Evolutionary conservation across 2,888 invertebrate species (phyloP).

Genomic region (Drepana falcataria): DNA sequence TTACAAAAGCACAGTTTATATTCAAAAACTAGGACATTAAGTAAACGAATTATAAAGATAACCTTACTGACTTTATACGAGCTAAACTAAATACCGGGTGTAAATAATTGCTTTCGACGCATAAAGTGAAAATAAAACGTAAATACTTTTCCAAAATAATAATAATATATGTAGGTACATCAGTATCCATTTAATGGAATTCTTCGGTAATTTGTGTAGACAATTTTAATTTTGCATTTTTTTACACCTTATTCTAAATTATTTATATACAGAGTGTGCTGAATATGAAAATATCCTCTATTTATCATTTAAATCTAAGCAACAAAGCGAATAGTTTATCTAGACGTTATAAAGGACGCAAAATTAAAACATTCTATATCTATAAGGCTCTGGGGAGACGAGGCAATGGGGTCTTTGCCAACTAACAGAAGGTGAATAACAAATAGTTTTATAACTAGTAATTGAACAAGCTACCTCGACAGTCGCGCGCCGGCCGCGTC

Average conservation of each 20-base stretch:
- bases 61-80: slow-evolving; percentile 31
- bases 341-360: slow-evolving; percentile 22
- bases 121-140: slow-evolving; percentile 11
- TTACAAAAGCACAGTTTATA: slow-evolving; percentile 13
- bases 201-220: slow-evolving; percentile 19
- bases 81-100: slow-evolving; percentile 51
- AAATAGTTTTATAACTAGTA: neutral
- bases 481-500: neutral
- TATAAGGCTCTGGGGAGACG: slow-evolving; percentile 9
- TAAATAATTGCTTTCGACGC: slow-evolving; percentile 45
- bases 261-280: slow-evolving; percentile 58
- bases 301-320: slow-evolving; percentile 26
- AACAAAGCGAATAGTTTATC: slow-evolving; percentile 27
- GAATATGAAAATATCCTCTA: slow-evolving; percentile 58
- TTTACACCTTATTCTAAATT: slow-evolving; percentile 55
- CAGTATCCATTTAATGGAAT: slow-evolving; percentile 51
- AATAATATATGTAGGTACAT: slow-evolving; percentile 2
- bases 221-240: slow-evolving; percentile 45
- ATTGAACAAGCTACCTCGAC: neutral
- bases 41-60: slow-evolving; percentile 39
- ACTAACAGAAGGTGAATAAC: neutral
- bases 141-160: slow-evolving; percentile 9
- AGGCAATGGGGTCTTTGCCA: slow-evolving; percentile 4
- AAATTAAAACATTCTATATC: slow-evolving; percentile 2
- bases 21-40: slow-evolving; percentile 33